phyloP scores from a whole-genome alignment of 2,888 invertebrate species.

The Chrysolina americana region DNA sequence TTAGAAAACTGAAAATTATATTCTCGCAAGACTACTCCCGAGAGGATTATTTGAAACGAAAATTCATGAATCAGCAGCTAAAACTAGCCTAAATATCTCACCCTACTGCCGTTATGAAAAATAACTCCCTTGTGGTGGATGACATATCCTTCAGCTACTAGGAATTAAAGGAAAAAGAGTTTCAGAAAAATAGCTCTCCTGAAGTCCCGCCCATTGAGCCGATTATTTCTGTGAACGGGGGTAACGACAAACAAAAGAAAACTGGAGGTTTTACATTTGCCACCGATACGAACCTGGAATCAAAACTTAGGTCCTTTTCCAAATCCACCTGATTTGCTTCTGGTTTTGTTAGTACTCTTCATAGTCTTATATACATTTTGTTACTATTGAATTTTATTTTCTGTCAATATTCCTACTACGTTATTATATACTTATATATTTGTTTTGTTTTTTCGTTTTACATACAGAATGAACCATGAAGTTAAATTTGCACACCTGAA shows the following conservation, averaged over 20 bases:
- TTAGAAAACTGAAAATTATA: too few species aligned
- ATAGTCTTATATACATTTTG: not conserved
- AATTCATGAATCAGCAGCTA: conserved; percentile 6
- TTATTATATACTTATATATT: not conserved
- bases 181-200: not conserved
- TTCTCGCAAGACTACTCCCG: not conserved
- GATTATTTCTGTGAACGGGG: not conserved
- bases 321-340: conserved; percentile 4
- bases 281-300: not conserved
- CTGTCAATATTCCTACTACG: not conserved
- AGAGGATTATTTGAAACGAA: conserved; percentile 25
- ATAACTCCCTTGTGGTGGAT: not conserved
- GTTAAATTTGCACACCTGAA: not conserved
- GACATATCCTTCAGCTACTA: conserved; percentile 11
- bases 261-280: not conserved
- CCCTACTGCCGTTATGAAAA: not conserved
- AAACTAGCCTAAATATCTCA: conserved; percentile 1
- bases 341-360: not conserved
- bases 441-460: not conserved
- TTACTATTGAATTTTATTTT: not conserved
- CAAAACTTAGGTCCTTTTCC: conserved; percentile 5
- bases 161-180: conserved; percentile 3
- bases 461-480: not conserved
- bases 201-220: not conserved
- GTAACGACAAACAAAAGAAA: not conserved